Percentiles rank a stretch among this genome's conserved stretches.
Conservation (phyloP, 2,888 invertebrate genomes). For the Adineta ricciae region DNA sequence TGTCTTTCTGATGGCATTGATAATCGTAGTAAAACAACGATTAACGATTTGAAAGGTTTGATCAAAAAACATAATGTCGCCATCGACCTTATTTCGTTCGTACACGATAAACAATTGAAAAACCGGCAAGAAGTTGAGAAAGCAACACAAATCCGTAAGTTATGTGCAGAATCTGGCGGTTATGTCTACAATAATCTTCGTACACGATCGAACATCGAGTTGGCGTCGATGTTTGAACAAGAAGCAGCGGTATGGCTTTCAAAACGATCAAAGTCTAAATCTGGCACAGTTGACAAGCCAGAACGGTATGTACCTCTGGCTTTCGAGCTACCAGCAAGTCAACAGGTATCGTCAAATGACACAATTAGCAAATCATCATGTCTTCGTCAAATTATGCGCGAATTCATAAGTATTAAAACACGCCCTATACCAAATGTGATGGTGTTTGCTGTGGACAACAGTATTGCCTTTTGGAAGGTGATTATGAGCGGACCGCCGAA, state of each 20-base stretch:
- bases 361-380: no score
- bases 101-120: neutral
- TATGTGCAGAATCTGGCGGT: neutral
- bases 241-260: neutral
- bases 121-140: neutral
- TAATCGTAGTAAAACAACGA: neutral
- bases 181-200: neutral
- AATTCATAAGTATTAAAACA: neutral
- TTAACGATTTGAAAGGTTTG: neutral
- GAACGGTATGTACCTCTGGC: no score
- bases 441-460: neutral
- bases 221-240: neutral
- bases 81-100: neutral
- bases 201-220: neutral
- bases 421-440: neutral
- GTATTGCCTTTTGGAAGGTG: neutral
- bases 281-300: neutral
- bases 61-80: neutral
- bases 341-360: no score
- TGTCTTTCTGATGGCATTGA: neutral
- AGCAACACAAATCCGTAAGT: neutral
- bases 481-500: neutral
- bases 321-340: no score
- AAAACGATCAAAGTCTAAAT: neutral
- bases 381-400: no score